Conservation (phyloP, 2,888 invertebrate genomes). For the Augiades crinisus region DNA sequence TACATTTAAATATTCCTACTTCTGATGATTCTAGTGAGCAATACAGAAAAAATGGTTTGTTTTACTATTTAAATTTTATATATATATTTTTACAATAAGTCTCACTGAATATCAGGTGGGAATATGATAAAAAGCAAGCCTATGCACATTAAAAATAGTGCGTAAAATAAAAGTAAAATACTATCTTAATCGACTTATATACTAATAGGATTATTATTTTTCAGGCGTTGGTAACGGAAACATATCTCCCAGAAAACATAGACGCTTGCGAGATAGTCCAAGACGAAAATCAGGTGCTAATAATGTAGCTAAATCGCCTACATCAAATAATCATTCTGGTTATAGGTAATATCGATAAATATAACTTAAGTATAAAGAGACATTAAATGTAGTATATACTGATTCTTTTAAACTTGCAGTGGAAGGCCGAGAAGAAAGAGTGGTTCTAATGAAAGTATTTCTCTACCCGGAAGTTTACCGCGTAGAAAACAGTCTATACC, state of each 20-base stretch:
- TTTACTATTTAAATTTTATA: too few species aligned
- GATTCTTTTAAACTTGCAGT: constrained; percentile 26
- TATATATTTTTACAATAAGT: too few species aligned
- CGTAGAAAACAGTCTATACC: constrained; percentile 82
- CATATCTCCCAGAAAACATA: constrained; percentile 81
- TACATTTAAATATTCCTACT: constrained; percentile 80
- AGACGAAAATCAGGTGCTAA: constrained; percentile 83
- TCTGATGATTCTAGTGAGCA: constrained; percentile 83
- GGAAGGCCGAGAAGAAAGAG: constrained; percentile 72
- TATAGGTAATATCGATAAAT: constrained; percentile 54
- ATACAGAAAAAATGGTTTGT: constrained; percentile 68
- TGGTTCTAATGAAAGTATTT: constrained; percentile 83
- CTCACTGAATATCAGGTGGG: too few species aligned
- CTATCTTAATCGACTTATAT: too few species aligned
- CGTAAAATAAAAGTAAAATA: too few species aligned
- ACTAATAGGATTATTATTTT: neutral
- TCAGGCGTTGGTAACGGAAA: constrained; percentile 68
- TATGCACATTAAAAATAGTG: too few species aligned
- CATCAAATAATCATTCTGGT: constrained; percentile 61
- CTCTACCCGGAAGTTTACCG: constrained; percentile 83
- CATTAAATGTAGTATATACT: too few species aligned
- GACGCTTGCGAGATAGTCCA: constrained; percentile 84
- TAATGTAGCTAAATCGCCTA: constrained; percentile 80
- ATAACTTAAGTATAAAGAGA: neutral
- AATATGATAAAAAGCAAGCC: too few species aligned